Conservation (phyloP, 2,888 invertebrate genomes). For the Caenorhabditis doughertyi region DNA sequence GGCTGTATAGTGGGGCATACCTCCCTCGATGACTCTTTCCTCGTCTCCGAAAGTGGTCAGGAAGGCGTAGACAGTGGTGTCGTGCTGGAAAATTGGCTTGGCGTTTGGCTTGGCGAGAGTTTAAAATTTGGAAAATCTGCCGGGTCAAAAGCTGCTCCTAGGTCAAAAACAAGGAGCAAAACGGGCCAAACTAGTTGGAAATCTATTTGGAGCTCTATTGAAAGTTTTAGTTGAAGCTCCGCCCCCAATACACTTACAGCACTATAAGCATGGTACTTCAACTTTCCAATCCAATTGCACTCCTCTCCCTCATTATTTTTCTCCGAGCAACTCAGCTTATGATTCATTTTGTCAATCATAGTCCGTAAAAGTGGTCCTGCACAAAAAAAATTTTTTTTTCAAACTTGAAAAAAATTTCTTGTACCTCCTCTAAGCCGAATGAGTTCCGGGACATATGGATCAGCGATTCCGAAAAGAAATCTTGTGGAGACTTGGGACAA, state of each 20-base stretch:
- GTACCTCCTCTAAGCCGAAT: conserved; percentile 70
- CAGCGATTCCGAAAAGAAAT: conserved; percentile 75
- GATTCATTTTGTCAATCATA: conserved; percentile 69
- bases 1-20: conserved; percentile 80
- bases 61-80: conserved; percentile 80
- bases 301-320: conserved; percentile 63
- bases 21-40: conserved; percentile 77
- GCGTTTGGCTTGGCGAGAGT: too few relatives aligned
- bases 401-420: neutral
- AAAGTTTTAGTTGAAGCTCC: too few relatives aligned
- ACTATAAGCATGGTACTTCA: conserved; percentile 81
- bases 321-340: conserved; percentile 60
- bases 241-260: too few relatives aligned
- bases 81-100: conserved; percentile 80
- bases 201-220: too few relatives aligned
- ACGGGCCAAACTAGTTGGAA: too few relatives aligned
- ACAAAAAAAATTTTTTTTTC: neutral
- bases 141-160: too few relatives aligned
- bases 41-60: conserved; percentile 81
- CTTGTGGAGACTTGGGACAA: conserved; percentile 75
- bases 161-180: too few relatives aligned
- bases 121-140: too few relatives aligned
- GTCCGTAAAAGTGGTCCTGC: conserved; percentile 57
- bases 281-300: conserved; percentile 71
- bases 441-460: conserved; percentile 75